Base-by-base conservation (phyloP, 2,113 vertebrate genomes). In the Poecile atricapillus region DNA sequence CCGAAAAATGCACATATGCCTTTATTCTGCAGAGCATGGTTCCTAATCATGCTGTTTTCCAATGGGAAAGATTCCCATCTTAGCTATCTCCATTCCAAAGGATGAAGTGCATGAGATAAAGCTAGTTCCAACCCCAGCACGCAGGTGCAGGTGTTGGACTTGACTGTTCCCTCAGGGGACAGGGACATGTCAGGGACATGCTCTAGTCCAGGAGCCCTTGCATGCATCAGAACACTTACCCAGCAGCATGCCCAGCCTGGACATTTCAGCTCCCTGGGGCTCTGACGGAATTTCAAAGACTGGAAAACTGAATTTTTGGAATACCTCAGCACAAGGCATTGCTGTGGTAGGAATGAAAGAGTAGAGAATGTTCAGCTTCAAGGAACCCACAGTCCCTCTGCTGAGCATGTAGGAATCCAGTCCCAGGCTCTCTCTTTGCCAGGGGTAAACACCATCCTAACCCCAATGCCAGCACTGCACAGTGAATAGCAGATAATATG, bases 1-100 rank as follows among this genome's bases (percentile, higher is more conserved):
- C 13, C 8, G 2, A 13, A 47, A 87, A 94, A 59, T 3, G 23
- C 6, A 15, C 0, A 1, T 1, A 7, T 20, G 18, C 12, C 23
- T 74, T 62, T 35, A 59, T 63, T 87, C 44, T 74, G 63, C 50
- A 53, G 41, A 80, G 30, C 0, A 1, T 12, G 8, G 31, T 22
- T 69, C 68, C 49, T 18, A 87, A 17, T 22, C 13, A 9, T 2
- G 31, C 33, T 27, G 16, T 27, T 64, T 67, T 24, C 71, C 76
- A 65, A 10, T 0, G 17, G 22, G 41, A 83, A 85, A 43, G 22
- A 62, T 11, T 60, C 53, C 52, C 24, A 69, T 18, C 59, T 19
- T 13, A 31, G 76, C 68, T 44, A 7, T 4, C 64, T 7, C 49
- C 35, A 22, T 25, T 35, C 27, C 64, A 59, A 53, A 10, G 65